phyloP scores from a whole-genome alignment of 2,113 vertebrate species.

The Puffinus mauretanicus region DNA sequence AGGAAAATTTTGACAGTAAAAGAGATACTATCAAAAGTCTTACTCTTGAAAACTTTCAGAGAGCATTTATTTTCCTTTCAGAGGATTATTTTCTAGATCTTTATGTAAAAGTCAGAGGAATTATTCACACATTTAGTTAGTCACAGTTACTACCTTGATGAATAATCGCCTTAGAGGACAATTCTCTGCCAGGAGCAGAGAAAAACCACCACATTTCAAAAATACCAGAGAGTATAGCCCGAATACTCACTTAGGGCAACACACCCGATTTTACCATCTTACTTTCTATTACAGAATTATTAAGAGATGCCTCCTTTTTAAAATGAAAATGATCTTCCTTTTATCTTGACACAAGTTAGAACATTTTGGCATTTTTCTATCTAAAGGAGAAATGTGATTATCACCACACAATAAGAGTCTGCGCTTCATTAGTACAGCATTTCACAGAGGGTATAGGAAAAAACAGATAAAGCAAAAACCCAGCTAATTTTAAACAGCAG shows the following conservation, averaged over 20 bases:
- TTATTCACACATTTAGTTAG: neutral
- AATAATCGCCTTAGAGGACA: conserved; percentile 3
- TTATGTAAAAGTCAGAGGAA: neutral
- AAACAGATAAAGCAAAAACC: neutral
- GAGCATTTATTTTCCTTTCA: neutral
- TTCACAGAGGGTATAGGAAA: neutral
- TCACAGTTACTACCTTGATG: neutral
- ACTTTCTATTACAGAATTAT: neutral
- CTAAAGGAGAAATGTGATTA: neutral
- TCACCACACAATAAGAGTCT: neutral
- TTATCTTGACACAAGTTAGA: neutral
- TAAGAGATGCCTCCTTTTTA: neutral
- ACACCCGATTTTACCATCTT: neutral
- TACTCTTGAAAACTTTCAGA: neutral
- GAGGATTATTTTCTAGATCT: neutral
- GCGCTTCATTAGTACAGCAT: neutral
- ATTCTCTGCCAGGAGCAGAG: neutral
- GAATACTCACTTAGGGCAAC: neutral
- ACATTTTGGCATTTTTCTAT: neutral
- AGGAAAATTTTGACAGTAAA: neutral
- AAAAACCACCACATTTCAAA: neutral
- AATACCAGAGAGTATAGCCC: neutral
- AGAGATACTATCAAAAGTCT: neutral
- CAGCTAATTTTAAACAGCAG: neutral
- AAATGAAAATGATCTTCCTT: neutral